phyloP scores from a whole-genome alignment of 2,888 invertebrate species.

The Orthonychiurus folsomi region DNA sequence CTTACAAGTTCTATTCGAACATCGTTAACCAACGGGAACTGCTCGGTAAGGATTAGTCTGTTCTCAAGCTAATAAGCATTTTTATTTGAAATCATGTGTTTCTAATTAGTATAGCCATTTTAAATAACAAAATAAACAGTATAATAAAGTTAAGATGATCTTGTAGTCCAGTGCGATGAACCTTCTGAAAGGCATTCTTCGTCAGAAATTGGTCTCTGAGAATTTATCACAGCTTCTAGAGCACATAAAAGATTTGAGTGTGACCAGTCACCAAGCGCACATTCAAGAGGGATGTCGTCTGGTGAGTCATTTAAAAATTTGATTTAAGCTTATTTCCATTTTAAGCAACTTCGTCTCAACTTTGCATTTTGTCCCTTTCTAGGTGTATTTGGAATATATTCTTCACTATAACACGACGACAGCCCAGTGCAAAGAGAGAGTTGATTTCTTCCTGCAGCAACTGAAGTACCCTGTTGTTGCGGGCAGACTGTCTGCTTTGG shows the following conservation, averaged over 20 bases:
- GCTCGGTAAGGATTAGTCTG: slow-evolving; percentile 5
- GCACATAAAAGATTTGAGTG: neutral
- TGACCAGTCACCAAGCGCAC: neutral
- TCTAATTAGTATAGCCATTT: neutral
- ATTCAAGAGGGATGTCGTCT: neutral
- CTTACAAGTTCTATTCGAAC: neutral
- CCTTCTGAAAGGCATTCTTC: neutral
- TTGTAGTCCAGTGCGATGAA: neutral
- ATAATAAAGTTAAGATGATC: neutral
- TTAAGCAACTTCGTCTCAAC: no score
- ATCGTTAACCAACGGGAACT: neutral
- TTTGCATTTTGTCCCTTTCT: no score
- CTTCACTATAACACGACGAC: neutral
- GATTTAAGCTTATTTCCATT: no score
- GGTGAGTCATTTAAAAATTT: neutral
- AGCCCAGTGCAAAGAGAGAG: neutral
- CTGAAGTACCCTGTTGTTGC: neutral
- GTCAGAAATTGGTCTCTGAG: neutral
- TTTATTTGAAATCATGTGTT: neutral
- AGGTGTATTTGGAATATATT: neutral
- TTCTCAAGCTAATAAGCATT: neutral
- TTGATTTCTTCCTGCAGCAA: neutral
- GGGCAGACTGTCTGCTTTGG: neutral
- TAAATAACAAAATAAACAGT: neutral
- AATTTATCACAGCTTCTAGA: neutral